Evolutionary conservation across 1,140 invertebrate species (phyloP).

Genomic region (Hylaeus volcanicus): DNA sequence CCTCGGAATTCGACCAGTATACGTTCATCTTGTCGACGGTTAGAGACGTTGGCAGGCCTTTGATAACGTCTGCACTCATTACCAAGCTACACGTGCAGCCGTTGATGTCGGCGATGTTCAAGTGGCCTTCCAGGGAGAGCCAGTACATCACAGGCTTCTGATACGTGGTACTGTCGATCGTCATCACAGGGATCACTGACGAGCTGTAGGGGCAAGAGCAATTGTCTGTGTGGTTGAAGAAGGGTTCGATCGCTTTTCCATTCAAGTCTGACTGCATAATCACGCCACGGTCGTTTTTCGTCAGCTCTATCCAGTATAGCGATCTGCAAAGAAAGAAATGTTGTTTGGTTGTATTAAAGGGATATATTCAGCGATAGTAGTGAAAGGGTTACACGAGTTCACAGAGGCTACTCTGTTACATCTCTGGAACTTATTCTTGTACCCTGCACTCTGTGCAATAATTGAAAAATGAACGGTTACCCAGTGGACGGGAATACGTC

Average conservation of each 20-base stretch:
- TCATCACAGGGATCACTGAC: conserved; percentile 83
- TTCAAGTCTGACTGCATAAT: conserved; percentile 84
- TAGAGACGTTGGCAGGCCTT: conserved; percentile 82
- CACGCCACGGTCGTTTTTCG: conserved; percentile 79
- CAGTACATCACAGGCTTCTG: conserved; percentile 84
- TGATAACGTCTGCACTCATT: conserved; percentile 76
- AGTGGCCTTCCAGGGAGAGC: conserved; percentile 82
- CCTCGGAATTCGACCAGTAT: conserved; percentile 85
- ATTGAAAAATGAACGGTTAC: conserved; percentile 72
- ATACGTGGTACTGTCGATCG: conserved; percentile 84
- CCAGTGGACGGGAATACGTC: conserved; percentile 87
- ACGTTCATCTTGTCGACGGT: conserved; percentile 85
- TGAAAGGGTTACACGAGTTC: too few relatives aligned
- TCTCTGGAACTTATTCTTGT: too few relatives aligned
- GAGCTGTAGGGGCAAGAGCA: conserved; percentile 78
- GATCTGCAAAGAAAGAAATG: conserved; percentile 77
- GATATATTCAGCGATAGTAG: too few relatives aligned
- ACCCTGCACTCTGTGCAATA: too few relatives aligned
- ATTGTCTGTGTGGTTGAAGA: conserved; percentile 82
- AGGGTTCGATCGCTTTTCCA: conserved; percentile 81
- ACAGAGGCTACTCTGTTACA: too few relatives aligned
- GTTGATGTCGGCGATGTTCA: conserved; percentile 84
- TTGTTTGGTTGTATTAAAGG: too few relatives aligned
- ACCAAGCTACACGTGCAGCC: conserved; percentile 86
- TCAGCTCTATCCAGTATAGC: conserved; percentile 87